Percentiles rank a stretch among this genome's conserved stretches.
Conservation (phyloP, 2,113 vertebrate species). For the Cercocebus atys region DNA sequence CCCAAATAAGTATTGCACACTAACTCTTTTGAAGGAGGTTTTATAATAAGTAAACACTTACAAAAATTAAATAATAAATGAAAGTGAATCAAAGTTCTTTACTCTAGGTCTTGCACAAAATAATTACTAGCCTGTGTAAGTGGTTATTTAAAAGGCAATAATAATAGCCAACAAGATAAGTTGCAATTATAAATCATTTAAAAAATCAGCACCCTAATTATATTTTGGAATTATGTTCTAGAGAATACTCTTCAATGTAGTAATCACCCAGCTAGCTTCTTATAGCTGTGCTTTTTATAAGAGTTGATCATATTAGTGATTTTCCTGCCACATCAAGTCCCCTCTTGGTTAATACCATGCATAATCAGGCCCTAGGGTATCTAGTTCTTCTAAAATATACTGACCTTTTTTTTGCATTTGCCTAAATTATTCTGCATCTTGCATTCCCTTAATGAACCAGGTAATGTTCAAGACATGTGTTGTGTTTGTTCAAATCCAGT, state of each 20-base stretch:
- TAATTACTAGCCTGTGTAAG: conserved; percentile 49
- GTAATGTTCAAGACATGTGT: not conserved
- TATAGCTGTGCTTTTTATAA: not conserved
- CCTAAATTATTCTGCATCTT: conserved; percentile 4
- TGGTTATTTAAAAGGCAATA: conserved; percentile 54
- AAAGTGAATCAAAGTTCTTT: conserved; percentile 63
- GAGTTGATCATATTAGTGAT: not conserved
- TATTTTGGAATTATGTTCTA: conserved; percentile 48
- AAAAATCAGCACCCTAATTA: conserved; percentile 46
- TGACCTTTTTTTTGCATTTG: conserved; percentile 20
- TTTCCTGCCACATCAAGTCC: not conserved
- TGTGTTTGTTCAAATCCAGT: not conserved
- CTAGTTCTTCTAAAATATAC: not conserved
- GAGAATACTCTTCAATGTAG: not conserved
- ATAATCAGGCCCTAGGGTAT: not conserved
- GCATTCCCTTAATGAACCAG: not conserved
- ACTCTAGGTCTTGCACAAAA: conserved; percentile 46
- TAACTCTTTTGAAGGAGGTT: conserved; percentile 62
- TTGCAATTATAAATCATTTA: conserved; percentile 36
- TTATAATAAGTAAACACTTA: conserved; percentile 58
- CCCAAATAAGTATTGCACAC: conserved; percentile 60
- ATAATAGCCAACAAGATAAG: conserved; percentile 16
- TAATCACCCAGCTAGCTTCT: not conserved
- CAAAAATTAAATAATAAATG: conserved; percentile 60
- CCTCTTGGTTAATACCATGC: conserved; percentile 15